Percentiles rank a stretch among this genome's conserved stretches.
These are phyloP conservation scores for Drosophila tripunctata DNA, from an alignment of 2,888 invertebrate species.

Conservation along the genomic window DNA sequence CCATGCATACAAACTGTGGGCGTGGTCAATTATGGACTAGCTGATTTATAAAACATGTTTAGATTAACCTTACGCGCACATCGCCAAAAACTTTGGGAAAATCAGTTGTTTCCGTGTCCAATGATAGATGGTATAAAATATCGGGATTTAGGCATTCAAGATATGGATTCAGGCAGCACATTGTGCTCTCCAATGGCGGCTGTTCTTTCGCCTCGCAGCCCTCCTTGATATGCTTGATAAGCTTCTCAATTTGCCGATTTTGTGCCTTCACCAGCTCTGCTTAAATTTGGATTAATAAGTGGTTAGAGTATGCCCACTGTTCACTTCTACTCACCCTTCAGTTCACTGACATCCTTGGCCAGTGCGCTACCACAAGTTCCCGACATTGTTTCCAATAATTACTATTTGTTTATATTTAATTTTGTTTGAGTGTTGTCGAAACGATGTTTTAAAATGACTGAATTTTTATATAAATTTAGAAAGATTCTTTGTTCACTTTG, in stretches of 20 bases:
- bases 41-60: not conserved
- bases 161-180: slow-evolving; percentile 86
- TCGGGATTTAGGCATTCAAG: slow-evolving; percentile 95
- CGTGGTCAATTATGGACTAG: not conserved
- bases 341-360: slow-evolving; percentile 28
- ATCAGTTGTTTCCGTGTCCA: slow-evolving; percentile 92
- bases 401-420: not conserved
- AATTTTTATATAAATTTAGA: not conserved
- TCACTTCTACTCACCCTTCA: slow-evolving; percentile 32
- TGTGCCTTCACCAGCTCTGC: slow-evolving; percentile 50
- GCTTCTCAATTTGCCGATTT: slow-evolving; percentile 46
- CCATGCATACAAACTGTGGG: slow-evolving; percentile 95
- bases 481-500: no score
- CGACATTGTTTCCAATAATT: slow-evolving; percentile 7
- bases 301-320: no score
- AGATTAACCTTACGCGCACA: slow-evolving; percentile 89
- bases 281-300: not conserved
- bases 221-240: slow-evolving; percentile 43
- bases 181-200: not conserved
- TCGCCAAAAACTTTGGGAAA: slow-evolving; percentile 96
- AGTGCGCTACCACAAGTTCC: not conserved
- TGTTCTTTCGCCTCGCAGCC: slow-evolving; percentile 20
- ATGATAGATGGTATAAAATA: slow-evolving; percentile 94
- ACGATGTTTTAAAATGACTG: not conserved
- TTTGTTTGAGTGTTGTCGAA: not conserved